Conservation (phyloP, 1,140 invertebrate species). For the Ptiloglossa arizonensis region DNA sequence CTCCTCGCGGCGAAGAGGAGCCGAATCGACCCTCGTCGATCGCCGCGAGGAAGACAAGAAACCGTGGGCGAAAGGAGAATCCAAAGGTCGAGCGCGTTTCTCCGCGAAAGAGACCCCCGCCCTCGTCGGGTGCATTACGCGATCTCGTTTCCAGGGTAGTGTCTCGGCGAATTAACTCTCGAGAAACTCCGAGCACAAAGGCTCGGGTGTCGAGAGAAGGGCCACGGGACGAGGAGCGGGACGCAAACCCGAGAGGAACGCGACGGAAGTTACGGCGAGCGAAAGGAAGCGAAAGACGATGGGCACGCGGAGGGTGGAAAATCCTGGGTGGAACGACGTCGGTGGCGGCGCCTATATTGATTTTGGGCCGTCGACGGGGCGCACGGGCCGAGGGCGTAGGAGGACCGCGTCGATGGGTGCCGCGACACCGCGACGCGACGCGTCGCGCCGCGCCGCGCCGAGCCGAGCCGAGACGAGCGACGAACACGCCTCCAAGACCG, state of each 20-base stretch:
- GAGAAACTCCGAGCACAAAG: conserved; percentile 17
- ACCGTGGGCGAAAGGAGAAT: not conserved
- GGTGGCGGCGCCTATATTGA: conserved; percentile 64
- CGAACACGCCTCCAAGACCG: not conserved
- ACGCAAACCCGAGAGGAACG: conserved; percentile 26
- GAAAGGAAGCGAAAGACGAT: conserved; percentile 19
- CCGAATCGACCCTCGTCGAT: not conserved
- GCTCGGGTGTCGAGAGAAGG: not conserved
- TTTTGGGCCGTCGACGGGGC: conserved; percentile 52
- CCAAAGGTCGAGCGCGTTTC: not conserved
- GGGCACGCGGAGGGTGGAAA: conserved; percentile 45
- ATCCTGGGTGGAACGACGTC: conserved; percentile 47
- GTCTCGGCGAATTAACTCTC: conserved; percentile 1
- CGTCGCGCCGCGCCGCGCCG: not conserved
- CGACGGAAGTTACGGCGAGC: conserved; percentile 1
- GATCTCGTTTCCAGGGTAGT: not conserved
- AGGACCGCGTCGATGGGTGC: conserved; percentile 31
- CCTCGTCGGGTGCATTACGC: not conserved
- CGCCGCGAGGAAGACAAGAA: not conserved
- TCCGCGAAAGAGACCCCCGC: not conserved
- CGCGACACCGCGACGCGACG: conserved; percentile 10
- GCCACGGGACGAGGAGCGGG: not conserved
- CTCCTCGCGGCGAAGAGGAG: no score
- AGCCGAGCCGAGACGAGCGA: not conserved
- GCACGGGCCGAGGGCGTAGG: conserved; percentile 14